Evolutionary conservation across 2,113 vertebrate genomes (phyloP).

Genomic region (Myotis davidii): DNA sequence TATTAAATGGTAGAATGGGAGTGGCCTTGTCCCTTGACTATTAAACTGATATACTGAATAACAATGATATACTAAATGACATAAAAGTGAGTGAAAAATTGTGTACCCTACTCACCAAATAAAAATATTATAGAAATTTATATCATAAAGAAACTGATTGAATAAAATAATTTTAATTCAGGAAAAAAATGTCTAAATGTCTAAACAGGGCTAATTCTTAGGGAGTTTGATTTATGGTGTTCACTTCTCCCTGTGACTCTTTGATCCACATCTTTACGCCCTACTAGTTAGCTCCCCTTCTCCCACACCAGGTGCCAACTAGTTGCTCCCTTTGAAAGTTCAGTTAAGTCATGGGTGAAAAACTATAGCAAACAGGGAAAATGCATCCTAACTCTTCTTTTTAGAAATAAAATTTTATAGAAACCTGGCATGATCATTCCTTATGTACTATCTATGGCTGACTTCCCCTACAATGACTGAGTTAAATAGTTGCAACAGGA

Average conservation of each 20-base stretch:
- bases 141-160: not conserved
- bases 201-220: not conserved
- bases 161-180: not conserved
- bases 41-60: not conserved
- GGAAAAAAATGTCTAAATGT: not conserved
- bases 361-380: not conserved
- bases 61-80: constrained; percentile 24
- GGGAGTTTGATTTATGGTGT: not conserved
- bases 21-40: not conserved
- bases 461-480: not conserved
- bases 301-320: not conserved
- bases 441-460: not conserved
- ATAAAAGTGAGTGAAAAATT: not conserved
- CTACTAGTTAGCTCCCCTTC: not conserved
- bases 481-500: not conserved
- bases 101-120: not conserved
- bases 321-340: not conserved
- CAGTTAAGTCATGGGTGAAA: not conserved
- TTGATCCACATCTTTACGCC: not conserved
- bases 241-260: not conserved
- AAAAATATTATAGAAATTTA: not conserved
- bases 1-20: not conserved
- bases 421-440: not conserved
- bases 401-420: constrained; percentile 4
- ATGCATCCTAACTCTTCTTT: not conserved